These are phyloP conservation scores for Phaonia tiefii DNA, from an alignment of 2,888 invertebrate species.

Conservation along the genomic window DNA sequence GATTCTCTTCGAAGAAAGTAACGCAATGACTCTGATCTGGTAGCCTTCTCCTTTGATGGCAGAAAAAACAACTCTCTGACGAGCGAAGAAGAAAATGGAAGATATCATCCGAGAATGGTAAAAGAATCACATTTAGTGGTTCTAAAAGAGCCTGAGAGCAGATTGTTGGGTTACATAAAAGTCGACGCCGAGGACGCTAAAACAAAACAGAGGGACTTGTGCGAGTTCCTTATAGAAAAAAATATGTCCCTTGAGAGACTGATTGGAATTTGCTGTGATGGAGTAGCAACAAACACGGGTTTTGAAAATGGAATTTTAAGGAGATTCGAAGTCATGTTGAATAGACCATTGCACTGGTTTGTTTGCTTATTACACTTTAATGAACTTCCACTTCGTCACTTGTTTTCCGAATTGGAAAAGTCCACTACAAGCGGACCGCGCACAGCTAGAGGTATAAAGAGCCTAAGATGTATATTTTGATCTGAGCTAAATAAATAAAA, in stretches of 20 bases:
- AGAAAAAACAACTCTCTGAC: conserved; percentile 14
- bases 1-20: not conserved
- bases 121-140: conserved; percentile 20
- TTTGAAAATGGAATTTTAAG: conserved; percentile 21
- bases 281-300: not conserved
- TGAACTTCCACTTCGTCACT: conserved; percentile 49
- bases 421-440: conserved; percentile 30
- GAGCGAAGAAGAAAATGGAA: conserved; percentile 20
- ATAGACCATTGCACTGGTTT: conserved; percentile 46
- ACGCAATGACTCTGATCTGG: not conserved
- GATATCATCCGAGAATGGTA: conserved; percentile 25
- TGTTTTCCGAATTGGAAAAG: conserved; percentile 29
- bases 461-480: conserved; percentile 1
- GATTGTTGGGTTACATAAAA: conserved; percentile 18
- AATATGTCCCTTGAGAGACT: conserved; percentile 21
- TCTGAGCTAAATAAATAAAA: conserved; percentile 8
- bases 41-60: conserved; percentile 26
- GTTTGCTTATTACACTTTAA: conserved; percentile 52
- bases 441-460: conserved; percentile 15
- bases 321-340: too few relatives aligned
- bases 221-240: conserved; percentile 14
- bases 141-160: conserved; percentile 24
- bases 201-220: conserved; percentile 22
- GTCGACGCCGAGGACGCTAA: conserved; percentile 11
- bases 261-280: conserved; percentile 34